Evolutionary conservation across 2,113 vertebrate species (phyloP).

Genomic region (Hyperopisus bebe): DNA sequence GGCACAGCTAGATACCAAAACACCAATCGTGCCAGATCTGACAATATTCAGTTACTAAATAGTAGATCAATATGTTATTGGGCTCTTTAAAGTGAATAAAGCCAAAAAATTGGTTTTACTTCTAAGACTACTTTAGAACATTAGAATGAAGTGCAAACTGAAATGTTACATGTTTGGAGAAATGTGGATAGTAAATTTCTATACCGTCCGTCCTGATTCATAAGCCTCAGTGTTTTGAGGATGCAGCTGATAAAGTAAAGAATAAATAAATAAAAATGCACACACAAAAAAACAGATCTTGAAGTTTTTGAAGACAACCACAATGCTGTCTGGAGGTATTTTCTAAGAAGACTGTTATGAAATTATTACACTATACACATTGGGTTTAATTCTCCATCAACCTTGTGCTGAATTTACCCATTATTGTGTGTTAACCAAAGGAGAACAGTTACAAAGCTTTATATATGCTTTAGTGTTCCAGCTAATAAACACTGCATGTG

Average conservation of each 20-base stretch:
- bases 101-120: not conserved
- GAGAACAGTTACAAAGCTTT: not conserved
- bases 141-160: not conserved
- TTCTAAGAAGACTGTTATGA: not conserved
- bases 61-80: not conserved
- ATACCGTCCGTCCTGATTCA: not conserved
- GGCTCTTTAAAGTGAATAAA: not conserved
- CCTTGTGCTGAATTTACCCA: not conserved
- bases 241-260: not conserved
- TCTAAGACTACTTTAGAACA: not conserved
- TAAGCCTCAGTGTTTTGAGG: not conserved
- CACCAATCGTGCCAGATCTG: not conserved
- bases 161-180: not conserved
- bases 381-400: not conserved
- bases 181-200: not conserved
- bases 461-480: not conserved
- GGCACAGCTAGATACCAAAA: not conserved
- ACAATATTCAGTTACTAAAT: not conserved
- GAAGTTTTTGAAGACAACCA: not conserved
- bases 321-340: not conserved
- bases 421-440: not conserved
- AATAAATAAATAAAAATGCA: not conserved
- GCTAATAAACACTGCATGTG: not conserved
- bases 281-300: not conserved
- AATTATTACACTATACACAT: not conserved